These are phyloP conservation scores for Lycia hirtaria DNA, from an alignment of 2,888 invertebrate genomes.

Conservation along the genomic window DNA sequence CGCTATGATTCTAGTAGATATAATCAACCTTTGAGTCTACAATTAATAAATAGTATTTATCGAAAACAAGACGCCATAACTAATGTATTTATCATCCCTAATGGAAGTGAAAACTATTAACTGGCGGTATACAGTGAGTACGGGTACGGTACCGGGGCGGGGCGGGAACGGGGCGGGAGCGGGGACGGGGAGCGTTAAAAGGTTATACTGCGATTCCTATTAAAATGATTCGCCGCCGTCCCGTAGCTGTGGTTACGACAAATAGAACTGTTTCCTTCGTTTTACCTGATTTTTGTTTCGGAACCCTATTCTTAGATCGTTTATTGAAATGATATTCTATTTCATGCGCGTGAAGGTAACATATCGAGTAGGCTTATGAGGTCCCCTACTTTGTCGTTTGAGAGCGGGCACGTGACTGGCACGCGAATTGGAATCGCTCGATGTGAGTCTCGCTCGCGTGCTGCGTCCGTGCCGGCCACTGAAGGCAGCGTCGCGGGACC, in stretches of 20 bases:
- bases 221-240: conserved; percentile 42
- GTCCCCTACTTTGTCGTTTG: conserved; percentile 36
- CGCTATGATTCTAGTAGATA: no score
- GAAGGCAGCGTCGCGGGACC: no score
- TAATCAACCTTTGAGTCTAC: no score
- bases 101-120: conserved; percentile 23
- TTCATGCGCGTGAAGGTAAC: conserved; percentile 28
- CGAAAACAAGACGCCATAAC: background rate
- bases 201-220: conserved; percentile 45
- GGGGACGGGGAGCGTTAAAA: conserved; percentile 40
- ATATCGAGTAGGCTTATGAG: conserved; percentile 39
- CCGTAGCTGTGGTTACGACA: conserved; percentile 24
- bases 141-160: no score
- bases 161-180: no score
- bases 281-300: conserved; percentile 34
- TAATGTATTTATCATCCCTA: background rate
- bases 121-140: no score
- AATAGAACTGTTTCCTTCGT: conserved; percentile 34
- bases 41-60: no score
- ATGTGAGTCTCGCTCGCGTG: conserved; percentile 32
- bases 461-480: conserved; percentile 4
- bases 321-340: conserved; percentile 2
- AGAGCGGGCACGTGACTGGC: conserved; percentile 50
- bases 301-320: conserved; percentile 18
- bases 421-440: conserved; percentile 32